Conservation (phyloP, 2,797 vertebrate genomes). For the Anguilla obscura region DNA sequence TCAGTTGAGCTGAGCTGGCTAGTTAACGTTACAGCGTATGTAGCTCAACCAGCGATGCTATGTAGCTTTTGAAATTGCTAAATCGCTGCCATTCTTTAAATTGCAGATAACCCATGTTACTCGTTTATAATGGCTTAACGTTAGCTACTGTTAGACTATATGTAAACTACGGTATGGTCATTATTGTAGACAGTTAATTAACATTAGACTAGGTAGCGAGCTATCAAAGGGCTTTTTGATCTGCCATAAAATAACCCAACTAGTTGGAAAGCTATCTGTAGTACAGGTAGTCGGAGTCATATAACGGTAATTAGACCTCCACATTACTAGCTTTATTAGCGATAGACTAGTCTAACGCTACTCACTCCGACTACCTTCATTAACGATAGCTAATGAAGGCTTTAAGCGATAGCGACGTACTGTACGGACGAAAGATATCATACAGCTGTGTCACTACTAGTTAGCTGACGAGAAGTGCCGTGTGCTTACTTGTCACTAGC, state of each 20-base stretch:
- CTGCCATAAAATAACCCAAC: too few species aligned
- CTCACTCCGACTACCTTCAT: too few species aligned
- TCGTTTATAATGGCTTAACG: background rate
- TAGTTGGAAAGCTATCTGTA: background rate
- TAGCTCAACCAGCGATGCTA: background rate
- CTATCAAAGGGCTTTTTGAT: background rate
- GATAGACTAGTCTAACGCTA: too few species aligned
- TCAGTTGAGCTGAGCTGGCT: background rate
- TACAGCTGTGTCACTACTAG: background rate
- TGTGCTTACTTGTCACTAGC: background rate
- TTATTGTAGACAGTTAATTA: background rate
- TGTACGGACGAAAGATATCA: too few species aligned
- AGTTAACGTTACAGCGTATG: background rate
- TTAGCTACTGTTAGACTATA: background rate
- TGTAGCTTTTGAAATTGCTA: background rate
- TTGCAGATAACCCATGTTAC: background rate
- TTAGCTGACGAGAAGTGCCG: background rate
- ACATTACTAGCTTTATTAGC: too few species aligned
- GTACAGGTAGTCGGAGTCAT: too few species aligned
- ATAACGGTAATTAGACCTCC: too few species aligned
- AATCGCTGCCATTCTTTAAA: background rate
- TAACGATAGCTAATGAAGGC: too few species aligned
- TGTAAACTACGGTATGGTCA: background rate
- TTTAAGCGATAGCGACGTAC: too few species aligned
- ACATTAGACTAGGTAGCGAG: background rate